Percentiles rank a stretch among this genome's conserved stretches.
phyloP scores from a whole-genome alignment of 2,113 vertebrate species.

The Anhinga anhinga region DNA sequence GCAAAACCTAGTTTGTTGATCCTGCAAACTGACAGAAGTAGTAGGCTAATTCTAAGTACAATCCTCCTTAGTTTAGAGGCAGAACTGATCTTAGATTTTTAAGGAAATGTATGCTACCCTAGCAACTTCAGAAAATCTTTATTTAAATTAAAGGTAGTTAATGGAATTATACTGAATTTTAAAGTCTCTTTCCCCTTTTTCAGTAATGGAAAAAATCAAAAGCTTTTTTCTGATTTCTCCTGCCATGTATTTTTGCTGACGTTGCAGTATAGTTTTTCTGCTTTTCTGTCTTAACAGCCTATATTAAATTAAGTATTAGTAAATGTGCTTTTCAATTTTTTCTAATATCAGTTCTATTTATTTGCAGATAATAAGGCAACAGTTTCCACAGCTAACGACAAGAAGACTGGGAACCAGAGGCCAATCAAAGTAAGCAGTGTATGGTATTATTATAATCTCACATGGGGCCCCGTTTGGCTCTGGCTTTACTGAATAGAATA shows the following conservation, averaged over 20 bases:
- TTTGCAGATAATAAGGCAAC: constrained; percentile 95
- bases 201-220: neutral
- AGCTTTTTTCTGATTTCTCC: neutral
- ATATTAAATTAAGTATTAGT: neutral
- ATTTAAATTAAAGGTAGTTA: neutral
- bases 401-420: constrained; percentile 96
- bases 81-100: neutral
- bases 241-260: neutral
- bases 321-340: neutral
- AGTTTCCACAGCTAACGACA: constrained; percentile 96
- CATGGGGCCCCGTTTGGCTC: neutral
- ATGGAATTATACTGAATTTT: neutral
- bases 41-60: neutral
- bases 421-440: constrained; percentile 92
- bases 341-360: constrained; percentile 50
- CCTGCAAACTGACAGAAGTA: neutral
- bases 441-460: neutral
- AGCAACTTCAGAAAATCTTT: neutral
- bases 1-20: neutral
- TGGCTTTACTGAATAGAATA: neutral
- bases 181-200: neutral
- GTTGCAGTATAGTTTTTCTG: neutral
- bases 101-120: neutral
- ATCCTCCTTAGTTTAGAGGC: neutral
- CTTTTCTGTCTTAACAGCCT: neutral